Percentiles rank a stretch among this genome's conserved stretches.
phyloP scores from a whole-genome alignment of 2,888 invertebrate species.

The Erebia epiphron region DNA sequence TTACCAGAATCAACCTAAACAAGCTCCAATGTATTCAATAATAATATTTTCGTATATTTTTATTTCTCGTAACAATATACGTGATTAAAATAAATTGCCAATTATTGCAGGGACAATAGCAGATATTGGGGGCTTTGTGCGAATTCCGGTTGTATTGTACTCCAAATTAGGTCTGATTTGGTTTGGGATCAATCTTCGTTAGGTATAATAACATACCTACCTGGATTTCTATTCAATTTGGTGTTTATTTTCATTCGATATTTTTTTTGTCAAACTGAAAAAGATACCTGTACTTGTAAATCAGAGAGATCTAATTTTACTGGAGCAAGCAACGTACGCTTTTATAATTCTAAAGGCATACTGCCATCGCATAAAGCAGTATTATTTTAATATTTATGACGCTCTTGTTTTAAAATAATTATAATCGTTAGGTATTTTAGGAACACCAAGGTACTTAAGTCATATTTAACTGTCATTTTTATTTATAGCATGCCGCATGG shows the following conservation, averaged over 20 bases:
- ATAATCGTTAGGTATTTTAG: too few relatives aligned
- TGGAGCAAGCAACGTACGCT: too few relatives aligned
- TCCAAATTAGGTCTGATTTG: conserved; percentile 7
- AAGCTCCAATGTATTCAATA: neutral
- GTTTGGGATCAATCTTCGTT: neutral
- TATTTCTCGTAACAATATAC: conserved; percentile 5
- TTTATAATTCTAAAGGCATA: too few relatives aligned
- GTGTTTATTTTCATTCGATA: neutral
- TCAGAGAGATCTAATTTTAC: too few relatives aligned
- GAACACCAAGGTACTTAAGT: too few relatives aligned
- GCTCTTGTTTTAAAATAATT: too few relatives aligned
- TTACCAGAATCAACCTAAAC: neutral
- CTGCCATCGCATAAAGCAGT: too few relatives aligned
- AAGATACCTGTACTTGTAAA: too few relatives aligned
- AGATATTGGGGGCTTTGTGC: neutral
- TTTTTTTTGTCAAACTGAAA: too few relatives aligned
- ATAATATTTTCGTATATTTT: conserved; percentile 1
- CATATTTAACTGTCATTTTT: too few relatives aligned
- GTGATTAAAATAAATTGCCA: conserved; percentile 12
- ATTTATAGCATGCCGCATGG: too few relatives aligned
- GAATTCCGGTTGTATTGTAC: neutral
- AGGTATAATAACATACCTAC: neutral
- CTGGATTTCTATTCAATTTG: neutral
- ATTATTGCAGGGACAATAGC: conserved; percentile 6
- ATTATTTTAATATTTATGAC: too few relatives aligned